phyloP scores from a whole-genome alignment of 2,797 vertebrate genomes.

The Allobates femoralis region DNA sequence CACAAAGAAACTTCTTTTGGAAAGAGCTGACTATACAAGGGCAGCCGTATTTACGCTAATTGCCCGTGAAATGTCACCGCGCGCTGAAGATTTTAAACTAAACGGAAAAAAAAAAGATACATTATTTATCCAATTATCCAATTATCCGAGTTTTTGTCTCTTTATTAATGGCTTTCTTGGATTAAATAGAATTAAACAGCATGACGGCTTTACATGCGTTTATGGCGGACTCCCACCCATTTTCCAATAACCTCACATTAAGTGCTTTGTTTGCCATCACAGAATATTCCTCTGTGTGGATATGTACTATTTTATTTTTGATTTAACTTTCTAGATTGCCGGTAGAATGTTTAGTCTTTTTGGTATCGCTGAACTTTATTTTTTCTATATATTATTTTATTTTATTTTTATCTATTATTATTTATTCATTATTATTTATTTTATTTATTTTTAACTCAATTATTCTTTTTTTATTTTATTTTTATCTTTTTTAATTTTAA shows the following conservation, averaged over 20 bases:
- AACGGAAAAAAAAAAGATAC: neutral
- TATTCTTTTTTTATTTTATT: no score
- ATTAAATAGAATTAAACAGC: conserved; percentile 21
- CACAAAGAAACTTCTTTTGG: neutral
- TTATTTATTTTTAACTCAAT: no score
- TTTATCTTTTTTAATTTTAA: no score
- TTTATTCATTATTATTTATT: no score
- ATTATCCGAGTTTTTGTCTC: conserved; percentile 22
- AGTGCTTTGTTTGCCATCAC: conserved; percentile 36
- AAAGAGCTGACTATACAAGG: neutral
- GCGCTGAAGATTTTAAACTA: neutral
- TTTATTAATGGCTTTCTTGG: conserved; percentile 22
- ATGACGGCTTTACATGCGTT: neutral
- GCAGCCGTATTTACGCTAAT: neutral
- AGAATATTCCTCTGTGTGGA: neutral
- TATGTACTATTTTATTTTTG: neutral
- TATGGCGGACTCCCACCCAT: conserved; percentile 28
- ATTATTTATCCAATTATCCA: conserved; percentile 47
- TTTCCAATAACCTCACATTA: conserved; percentile 41
- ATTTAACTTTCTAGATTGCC: neutral
- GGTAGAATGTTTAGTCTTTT: conserved; percentile 24
- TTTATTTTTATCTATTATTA: no score
- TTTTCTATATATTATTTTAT: no score
- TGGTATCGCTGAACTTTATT: conserved; percentile 11
- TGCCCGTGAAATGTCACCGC: neutral